Evolutionary conservation across 1,140 invertebrate species (phyloP).

Genomic region (Drosophila lowei): DNA sequence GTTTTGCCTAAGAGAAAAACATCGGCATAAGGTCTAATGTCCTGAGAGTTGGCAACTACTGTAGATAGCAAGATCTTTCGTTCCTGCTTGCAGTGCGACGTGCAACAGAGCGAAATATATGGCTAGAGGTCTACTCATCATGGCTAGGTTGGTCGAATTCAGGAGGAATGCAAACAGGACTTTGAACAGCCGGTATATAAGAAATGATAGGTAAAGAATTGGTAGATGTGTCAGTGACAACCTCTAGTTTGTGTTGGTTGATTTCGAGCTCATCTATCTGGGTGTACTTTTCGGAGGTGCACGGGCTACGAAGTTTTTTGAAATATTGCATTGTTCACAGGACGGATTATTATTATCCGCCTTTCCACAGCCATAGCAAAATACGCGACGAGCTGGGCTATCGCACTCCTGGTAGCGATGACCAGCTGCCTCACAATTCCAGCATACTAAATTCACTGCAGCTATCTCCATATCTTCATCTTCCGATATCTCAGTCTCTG

Average conservation of each 20-base stretch:
- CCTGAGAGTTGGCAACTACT: not conserved
- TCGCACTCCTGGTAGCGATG: conserved; percentile 1
- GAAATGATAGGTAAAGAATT: no score
- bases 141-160: no score
- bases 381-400: not conserved
- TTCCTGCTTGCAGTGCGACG: not conserved
- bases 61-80: not conserved
- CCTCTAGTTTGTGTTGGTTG: not conserved
- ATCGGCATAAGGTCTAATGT: not conserved
- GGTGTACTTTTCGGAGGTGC: not conserved
- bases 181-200: no score
- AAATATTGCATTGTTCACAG: no score
- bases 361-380: conserved; percentile 2
- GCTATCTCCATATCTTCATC: not conserved
- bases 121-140: no score
- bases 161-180: not conserved
- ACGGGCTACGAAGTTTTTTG: not conserved
- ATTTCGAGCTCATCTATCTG: not conserved
- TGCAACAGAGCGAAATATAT: not conserved
- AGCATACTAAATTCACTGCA: conserved; percentile 3
- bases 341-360: not conserved
- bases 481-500: conserved; percentile 6
- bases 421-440: not conserved
- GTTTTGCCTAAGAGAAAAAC: not conserved
- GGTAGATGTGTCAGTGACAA: no score